Evolutionary conservation across 2,797 vertebrate genomes (phyloP), one percentile per base, ranked within the genome.

Genomic region (Leptatherina wallacei): DNA sequence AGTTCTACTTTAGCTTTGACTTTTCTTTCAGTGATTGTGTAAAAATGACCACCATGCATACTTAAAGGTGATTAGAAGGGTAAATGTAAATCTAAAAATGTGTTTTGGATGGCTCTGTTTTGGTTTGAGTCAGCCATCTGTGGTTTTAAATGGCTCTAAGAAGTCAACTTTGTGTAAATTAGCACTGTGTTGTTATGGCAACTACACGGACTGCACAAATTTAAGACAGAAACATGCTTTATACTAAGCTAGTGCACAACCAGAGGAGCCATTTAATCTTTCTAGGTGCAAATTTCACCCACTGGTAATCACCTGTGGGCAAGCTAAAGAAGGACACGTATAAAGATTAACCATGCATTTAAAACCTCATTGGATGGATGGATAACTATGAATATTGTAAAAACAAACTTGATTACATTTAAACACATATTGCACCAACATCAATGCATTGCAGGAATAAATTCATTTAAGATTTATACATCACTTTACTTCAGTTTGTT

Each of bases 151-250:
- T 73, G 0, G 40, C 71, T 55, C 30, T 36, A 20, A 63, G 58
- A 58, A 14, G 65, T 62, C 52, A 52, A 75, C 33, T 49, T 18
- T 60, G 63, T 70, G 70, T 62, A 64, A 81, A 80, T 79, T 56
- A 58, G 57, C 29, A 3, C 42, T 29, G 42, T 36, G 81, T 83
- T 74, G 88, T 60, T 40, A 67, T 32, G 75, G 85, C 42, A 85
- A 88, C 91, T 24, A 47, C 89, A 90, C 71, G 84, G 42, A 32
- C 68, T 30, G 44, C 47, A 57, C 40, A 56, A 14, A 35, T 58
- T 82, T 42, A 62, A 32, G 59, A 49, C 29, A 6, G 49, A 30
- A 75, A 72, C 72, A 36, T 56, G 65, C 77, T 65, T 78, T 54
- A 35, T 42, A 22, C 14, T 63, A 56, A 74, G 72, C 59, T 60